A percentile compares a stretch with the other conserved stretches of the same genome.
Conservation (phyloP, 2,888 invertebrate genomes). For the Toxonevra muliebris region DNA sequence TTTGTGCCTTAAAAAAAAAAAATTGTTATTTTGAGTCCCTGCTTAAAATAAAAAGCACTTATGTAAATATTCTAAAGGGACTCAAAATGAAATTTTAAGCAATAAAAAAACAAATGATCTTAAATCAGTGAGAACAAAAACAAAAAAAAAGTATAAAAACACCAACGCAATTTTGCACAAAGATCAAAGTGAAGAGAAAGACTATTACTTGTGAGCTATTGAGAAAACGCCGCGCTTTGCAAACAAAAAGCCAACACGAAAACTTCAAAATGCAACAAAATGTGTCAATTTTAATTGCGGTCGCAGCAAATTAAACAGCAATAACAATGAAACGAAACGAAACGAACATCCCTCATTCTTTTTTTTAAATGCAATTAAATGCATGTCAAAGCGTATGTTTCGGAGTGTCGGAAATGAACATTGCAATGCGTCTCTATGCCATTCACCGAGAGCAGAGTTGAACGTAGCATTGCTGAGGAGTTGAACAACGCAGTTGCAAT, state of each 20-base stretch:
- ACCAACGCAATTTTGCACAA: conserved; percentile 10
- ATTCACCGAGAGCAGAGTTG: not conserved
- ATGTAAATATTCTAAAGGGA: not conserved
- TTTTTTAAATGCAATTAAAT: conserved; percentile 54
- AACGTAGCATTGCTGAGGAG: too few species aligned
- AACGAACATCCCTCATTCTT: not conserved
- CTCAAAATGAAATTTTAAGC: not conserved
- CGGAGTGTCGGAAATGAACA: conserved; percentile 24
- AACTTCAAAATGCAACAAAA: conserved; percentile 51
- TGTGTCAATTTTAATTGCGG: conserved; percentile 60
- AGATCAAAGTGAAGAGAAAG: not conserved
- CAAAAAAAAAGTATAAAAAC: not conserved
- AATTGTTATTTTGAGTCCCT: not conserved
- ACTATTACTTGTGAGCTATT: not conserved
- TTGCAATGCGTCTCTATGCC: not conserved
- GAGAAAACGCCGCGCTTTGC: not conserved
- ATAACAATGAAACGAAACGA: conserved; percentile 7
- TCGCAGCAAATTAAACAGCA: conserved; percentile 51
- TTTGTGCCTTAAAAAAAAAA: too few species aligned
- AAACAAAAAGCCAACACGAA: conserved; percentile 37
- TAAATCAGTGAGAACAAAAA: not conserved
- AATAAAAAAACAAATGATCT: not conserved
- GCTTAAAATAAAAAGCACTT: not conserved
- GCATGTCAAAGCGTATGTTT: conserved; percentile 55
- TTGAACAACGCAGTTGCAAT: too few species aligned